phyloP scores from a whole-genome alignment of 2,113 vertebrate species.

The Eudyptes chrysolophus region DNA sequence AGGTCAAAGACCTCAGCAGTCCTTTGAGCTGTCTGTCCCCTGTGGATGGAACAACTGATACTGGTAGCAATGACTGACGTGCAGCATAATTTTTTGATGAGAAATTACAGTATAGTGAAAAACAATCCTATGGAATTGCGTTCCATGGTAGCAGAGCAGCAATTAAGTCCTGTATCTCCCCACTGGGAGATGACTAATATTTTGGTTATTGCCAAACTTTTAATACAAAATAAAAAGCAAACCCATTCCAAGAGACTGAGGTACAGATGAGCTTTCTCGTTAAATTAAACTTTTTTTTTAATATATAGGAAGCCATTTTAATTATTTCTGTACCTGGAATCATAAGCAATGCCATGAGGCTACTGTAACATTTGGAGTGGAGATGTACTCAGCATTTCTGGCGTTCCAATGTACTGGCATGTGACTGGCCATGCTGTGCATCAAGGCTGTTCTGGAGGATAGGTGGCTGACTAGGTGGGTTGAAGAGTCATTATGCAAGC shows the following conservation, averaged over 20 bases:
- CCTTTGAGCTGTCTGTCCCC: not conserved
- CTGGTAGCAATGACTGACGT: not conserved
- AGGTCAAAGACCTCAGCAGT: slow-evolving; percentile 9
- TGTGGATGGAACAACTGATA: not conserved
- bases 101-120: not conserved
- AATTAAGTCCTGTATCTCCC: slow-evolving; percentile 13
- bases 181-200: not conserved
- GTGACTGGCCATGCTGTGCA: slow-evolving; percentile 32
- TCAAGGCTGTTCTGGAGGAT: slow-evolving; percentile 5
- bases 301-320: not conserved
- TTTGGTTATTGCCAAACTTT: not conserved
- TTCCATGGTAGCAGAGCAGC: not conserved
- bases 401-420: not conserved
- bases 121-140: not conserved
- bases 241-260: not conserved
- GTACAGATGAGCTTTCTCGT: not conserved
- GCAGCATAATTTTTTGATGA: not conserved
- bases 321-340: not conserved
- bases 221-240: not conserved
- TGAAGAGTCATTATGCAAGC: slow-evolving; percentile 28
- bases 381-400: not conserved
- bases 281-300: not conserved
- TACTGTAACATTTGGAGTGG: not conserved
- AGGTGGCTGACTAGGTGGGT: slow-evolving; percentile 24
- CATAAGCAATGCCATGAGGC: not conserved